These are phyloP conservation scores for Labroides dimidiatus DNA, from an alignment of 2,797 vertebrate species.

Conservation along the genomic window DNA sequence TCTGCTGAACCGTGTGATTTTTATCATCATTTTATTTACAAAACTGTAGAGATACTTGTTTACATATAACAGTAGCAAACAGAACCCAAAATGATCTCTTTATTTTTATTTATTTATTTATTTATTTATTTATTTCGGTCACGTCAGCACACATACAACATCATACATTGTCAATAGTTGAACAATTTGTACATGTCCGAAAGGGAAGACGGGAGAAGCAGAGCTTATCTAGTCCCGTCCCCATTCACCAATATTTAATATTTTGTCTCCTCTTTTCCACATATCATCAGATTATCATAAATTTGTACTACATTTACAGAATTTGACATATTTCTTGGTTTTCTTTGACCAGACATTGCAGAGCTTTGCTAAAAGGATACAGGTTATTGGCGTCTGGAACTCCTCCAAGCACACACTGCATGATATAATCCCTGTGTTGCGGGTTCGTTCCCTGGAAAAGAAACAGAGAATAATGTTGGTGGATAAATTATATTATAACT, in stretches of 20 bases:
- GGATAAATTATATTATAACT: neutral
- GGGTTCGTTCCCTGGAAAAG: constrained; percentile 88
- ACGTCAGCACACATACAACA: too few species aligned
- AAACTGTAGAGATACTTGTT: neutral
- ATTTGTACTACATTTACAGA: too few species aligned
- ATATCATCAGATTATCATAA: too few species aligned
- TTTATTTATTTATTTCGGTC: too few species aligned
- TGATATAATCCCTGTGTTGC: constrained; percentile 96
- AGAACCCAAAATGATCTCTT: neutral
- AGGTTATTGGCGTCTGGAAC: constrained; percentile 96
- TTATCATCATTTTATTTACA: neutral
- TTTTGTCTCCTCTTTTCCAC: too few species aligned
- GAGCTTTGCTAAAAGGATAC: constrained; percentile 87
- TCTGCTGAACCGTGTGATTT: neutral
- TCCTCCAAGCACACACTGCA: constrained; percentile 95
- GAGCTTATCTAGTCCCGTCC: too few species aligned
- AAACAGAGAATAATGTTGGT: neutral
- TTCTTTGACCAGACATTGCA: neutral
- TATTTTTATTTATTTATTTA: too few species aligned
- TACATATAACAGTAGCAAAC: neutral
- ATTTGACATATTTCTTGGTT: too few species aligned
- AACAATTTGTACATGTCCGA: too few species aligned
- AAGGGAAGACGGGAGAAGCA: too few species aligned
- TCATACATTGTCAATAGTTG: too few species aligned
- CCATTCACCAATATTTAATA: too few species aligned